Evolutionary conservation across 2,113 vertebrate species (phyloP).

Genomic region (Bos taurus): DNA sequence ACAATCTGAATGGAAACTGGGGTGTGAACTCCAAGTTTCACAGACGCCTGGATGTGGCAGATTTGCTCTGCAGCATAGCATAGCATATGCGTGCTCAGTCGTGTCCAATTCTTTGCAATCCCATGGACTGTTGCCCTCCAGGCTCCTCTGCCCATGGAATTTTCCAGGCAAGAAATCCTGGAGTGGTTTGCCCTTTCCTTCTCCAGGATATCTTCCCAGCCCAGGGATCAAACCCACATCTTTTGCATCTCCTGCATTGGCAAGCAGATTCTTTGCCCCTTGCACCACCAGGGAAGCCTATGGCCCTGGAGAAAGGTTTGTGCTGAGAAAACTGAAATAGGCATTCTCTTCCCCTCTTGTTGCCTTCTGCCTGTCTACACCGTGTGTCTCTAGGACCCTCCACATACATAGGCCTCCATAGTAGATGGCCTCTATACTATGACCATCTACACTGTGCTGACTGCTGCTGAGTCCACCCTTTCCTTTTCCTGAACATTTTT

Average conservation of each 20-base stretch:
- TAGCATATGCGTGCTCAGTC: not conserved
- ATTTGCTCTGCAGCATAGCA: not conserved
- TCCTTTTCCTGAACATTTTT: not conserved
- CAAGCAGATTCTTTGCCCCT: not conserved
- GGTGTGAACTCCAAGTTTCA: not conserved
- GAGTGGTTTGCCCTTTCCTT: not conserved
- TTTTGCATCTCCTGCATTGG: not conserved
- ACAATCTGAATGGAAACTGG: not conserved
- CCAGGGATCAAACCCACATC: not conserved
- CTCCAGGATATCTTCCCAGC: not conserved
- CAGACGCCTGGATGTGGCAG: not conserved
- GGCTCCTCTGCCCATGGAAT: not conserved
- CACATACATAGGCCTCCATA: too few relatives aligned
- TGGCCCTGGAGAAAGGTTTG: not conserved
- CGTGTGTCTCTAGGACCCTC: not conserved
- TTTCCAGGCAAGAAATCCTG: not conserved
- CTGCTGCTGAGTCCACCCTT: not conserved
- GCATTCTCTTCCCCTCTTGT: not conserved
- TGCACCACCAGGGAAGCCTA: not conserved
- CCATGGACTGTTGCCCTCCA: not conserved
- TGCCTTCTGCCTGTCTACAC: not conserved
- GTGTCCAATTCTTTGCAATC: not conserved
- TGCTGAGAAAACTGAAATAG: not conserved
- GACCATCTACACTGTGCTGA: not conserved
- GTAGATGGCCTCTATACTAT: not conserved